These are phyloP conservation scores for Bacillus rossius DNA, from an alignment of 1,140 invertebrate species.

Conservation along the genomic window DNA sequence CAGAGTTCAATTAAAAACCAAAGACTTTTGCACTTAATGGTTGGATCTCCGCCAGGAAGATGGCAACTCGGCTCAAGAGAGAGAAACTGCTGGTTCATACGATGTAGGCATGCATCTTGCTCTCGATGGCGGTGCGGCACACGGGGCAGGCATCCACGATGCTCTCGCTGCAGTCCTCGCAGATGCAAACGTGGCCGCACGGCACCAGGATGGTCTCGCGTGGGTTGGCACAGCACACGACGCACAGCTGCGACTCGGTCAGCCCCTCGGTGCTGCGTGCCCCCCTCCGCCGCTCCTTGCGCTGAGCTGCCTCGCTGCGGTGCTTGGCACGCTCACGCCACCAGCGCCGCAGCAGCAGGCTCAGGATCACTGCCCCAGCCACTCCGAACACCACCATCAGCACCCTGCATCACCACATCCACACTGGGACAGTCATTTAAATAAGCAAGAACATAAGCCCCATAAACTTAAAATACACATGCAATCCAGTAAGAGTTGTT, in stretches of 20 bases:
- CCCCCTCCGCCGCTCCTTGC: background rate
- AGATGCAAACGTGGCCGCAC: conserved; percentile 78
- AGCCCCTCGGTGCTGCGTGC: conserved; percentile 41
- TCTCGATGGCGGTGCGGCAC: conserved; percentile 57
- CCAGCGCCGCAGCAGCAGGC: conserved; percentile 48
- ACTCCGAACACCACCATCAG: conserved; percentile 59
- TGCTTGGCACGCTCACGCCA: conserved; percentile 2
- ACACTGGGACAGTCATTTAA: no score
- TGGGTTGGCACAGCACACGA: conserved; percentile 69
- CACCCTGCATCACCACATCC: conserved; percentile 43
- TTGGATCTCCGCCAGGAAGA: no score
- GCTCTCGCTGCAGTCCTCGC: conserved; percentile 70
- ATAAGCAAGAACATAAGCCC: no score
- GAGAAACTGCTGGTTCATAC: no score
- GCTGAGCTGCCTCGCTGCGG: conserved; percentile 9
- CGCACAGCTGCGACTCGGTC: conserved; percentile 61
- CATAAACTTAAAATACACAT: no score
- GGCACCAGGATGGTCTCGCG: conserved; percentile 74
- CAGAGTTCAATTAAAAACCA: no score
- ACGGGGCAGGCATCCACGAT: conserved; percentile 64
- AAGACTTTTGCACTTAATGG: no score
- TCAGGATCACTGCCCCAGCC: conserved; percentile 57
- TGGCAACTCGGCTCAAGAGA: no score
- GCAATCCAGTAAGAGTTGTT: no score
- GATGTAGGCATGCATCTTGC: conserved; percentile 36